Conservation (phyloP, 2,113 vertebrate genomes). For the Lasiurus borealis region DNA sequence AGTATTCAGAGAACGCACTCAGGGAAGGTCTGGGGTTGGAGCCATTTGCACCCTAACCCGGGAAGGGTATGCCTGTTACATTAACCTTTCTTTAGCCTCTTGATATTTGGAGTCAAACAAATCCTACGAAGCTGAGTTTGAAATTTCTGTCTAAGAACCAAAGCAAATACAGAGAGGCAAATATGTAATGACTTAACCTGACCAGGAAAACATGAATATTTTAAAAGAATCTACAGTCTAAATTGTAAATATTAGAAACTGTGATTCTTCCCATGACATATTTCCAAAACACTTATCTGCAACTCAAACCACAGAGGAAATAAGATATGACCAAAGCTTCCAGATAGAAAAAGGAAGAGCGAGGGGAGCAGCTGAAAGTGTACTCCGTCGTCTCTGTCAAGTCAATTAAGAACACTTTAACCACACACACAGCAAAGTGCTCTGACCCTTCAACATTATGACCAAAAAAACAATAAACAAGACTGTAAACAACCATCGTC, state of each 20-base stretch:
- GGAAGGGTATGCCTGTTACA: not conserved
- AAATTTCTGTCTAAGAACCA: constrained; percentile 57
- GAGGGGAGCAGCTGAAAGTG: not conserved
- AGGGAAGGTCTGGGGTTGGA: not conserved
- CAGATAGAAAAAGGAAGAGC: constrained; percentile 31
- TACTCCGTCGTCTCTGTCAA: not conserved
- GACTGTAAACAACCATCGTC: not conserved
- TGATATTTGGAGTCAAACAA: constrained; percentile 43
- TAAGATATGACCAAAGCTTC: constrained; percentile 48
- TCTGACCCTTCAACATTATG: not conserved
- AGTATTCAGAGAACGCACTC: rapidly evolving
- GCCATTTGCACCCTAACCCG: not conserved
- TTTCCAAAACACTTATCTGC: constrained; percentile 58
- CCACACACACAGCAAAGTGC: not conserved
- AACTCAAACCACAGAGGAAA: constrained; percentile 73
- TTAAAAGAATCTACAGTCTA: constrained; percentile 35
- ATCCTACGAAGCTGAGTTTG: constrained; percentile 14
- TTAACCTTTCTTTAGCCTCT: not conserved
- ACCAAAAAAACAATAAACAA: constrained; percentile 22
- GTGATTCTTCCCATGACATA: constrained; percentile 51
- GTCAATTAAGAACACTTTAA: constrained; percentile 39
- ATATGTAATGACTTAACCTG: constrained; percentile 39
- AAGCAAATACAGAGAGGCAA: constrained; percentile 62
- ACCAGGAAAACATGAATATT: constrained; percentile 68
- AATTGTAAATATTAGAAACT: constrained; percentile 68